phyloP scores from a whole-genome alignment of 2,113 vertebrate genomes.

The Columba janthina region DNA sequence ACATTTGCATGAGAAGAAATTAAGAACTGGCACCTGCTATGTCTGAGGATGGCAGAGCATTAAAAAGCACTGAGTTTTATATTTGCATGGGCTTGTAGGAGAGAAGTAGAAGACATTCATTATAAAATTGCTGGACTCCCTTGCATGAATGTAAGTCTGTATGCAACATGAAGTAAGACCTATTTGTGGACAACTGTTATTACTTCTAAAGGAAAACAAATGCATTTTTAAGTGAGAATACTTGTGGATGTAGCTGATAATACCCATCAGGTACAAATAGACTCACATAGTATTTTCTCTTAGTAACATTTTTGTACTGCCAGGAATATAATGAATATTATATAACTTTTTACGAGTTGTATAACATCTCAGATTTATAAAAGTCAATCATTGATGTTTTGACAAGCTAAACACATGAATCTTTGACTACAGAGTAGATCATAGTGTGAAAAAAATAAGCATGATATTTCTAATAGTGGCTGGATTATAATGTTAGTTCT shows the following conservation, averaged over 20 bases:
- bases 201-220: neutral
- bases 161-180: neutral
- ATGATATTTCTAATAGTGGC: neutral
- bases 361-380: neutral
- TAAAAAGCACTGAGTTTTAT: neutral
- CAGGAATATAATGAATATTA: neutral
- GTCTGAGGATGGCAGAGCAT: neutral
- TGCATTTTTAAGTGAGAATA: neutral
- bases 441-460: neutral
- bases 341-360: neutral
- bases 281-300: neutral
- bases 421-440: neutral
- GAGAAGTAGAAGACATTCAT: neutral
- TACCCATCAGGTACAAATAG: neutral
- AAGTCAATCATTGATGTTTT: neutral
- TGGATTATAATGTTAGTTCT: neutral
- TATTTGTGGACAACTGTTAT: neutral
- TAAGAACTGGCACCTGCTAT: neutral
- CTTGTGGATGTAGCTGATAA: neutral
- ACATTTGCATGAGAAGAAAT: neutral
- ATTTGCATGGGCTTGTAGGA: neutral
- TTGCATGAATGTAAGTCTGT: neutral
- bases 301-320: neutral
- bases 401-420: neutral
- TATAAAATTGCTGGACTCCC: neutral